A percentile compares a stretch with the other conserved stretches of the same genome.
phyloP scores from a whole-genome alignment of 2,888 invertebrate species.

The Xylota segnis region DNA sequence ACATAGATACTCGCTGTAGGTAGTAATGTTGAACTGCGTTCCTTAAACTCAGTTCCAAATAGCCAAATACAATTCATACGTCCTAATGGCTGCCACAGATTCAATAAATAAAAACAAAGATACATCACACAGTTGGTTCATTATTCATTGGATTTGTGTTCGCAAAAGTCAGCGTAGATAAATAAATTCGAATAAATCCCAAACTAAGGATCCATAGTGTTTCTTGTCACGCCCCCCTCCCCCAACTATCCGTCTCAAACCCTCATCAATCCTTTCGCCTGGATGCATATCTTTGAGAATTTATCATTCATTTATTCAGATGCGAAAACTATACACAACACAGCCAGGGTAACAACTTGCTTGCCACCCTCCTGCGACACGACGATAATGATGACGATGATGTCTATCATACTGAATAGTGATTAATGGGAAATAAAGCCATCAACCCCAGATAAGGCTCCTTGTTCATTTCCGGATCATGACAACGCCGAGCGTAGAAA shows the following conservation, averaged over 20 bases:
- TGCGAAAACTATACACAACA: conserved; percentile 12
- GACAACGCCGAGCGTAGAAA: conserved; percentile 4
- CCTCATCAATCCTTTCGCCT: conserved; percentile 42
- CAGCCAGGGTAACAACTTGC: conserved; percentile 4
- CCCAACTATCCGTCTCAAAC: conserved; percentile 17
- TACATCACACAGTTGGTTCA: neutral
- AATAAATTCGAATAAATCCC: conserved; percentile 18
- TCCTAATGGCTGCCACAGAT: too few relatives aligned
- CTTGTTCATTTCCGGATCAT: conserved; percentile 28
- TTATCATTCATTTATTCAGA: conserved; percentile 33
- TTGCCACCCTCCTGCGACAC: neutral
- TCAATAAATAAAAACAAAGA: neutral
- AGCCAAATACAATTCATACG: too few relatives aligned
- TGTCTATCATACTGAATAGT: conserved; percentile 47
- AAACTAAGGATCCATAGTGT: neutral
- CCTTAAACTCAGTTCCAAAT: too few relatives aligned
- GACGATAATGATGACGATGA: conserved; percentile 38
- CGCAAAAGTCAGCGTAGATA: neutral
- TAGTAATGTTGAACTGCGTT: too few relatives aligned
- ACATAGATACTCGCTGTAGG: too few relatives aligned
- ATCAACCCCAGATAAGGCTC: conserved; percentile 14
- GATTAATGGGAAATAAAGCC: conserved; percentile 69
- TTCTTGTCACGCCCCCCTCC: neutral
- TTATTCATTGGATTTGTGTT: conserved; percentile 9
- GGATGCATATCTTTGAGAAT: conserved; percentile 1